Evolutionary conservation across 2,797 vertebrate species (phyloP).

Genomic region (Pipistrellus kuhlii): DNA sequence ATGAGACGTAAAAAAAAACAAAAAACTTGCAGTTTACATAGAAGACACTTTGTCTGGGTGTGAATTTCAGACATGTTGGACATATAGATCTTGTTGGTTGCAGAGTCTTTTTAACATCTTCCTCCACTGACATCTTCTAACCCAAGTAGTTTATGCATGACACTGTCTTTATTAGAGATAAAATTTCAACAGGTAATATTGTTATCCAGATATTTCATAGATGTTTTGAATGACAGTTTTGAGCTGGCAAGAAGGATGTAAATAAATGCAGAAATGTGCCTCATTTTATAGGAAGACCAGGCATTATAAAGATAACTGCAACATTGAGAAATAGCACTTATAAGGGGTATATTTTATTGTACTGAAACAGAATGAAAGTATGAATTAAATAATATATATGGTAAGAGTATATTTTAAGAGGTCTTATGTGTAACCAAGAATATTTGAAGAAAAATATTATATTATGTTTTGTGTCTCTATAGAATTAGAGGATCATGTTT

Average conservation of each 20-base stretch:
- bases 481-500: background rate
- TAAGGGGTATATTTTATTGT: background rate
- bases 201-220: background rate
- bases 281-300: background rate
- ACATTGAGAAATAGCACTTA: background rate
- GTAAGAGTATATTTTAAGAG: background rate
- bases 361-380: background rate
- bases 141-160: background rate
- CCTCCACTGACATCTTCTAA: background rate
- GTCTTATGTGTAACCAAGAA: background rate
- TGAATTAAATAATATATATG: background rate
- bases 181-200: background rate
- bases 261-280: background rate
- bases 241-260: background rate
- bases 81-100: background rate
- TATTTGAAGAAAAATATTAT: background rate
- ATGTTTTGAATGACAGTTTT: slow-evolving; percentile 10
- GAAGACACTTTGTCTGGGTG: background rate
- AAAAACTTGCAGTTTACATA: background rate
- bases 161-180: background rate
- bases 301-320: background rate
- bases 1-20: background rate
- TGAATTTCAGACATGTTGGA: background rate
- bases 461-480: background rate
- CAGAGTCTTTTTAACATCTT: background rate